These are phyloP conservation scores for Hypsibius dujardini DNA, from an alignment of 1,140 invertebrate species.

Conservation along the genomic window DNA sequence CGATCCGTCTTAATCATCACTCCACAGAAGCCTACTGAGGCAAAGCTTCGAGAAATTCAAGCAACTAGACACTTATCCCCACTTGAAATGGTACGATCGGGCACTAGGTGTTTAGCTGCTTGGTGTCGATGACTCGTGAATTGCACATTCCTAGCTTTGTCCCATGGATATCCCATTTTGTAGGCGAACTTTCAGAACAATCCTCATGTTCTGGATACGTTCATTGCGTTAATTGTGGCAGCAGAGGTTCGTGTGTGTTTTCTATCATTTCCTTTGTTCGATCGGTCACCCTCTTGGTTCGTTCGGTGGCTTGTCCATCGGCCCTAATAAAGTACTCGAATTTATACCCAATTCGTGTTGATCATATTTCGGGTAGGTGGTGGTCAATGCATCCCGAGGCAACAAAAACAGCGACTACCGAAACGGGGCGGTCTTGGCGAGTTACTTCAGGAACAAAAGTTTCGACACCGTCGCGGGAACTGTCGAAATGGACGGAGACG, in stretches of 20 bases:
- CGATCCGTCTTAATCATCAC: neutral
- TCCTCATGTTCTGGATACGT: neutral
- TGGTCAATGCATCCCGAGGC: neutral
- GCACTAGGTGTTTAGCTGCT: neutral
- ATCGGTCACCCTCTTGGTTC: neutral
- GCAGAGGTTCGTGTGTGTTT: neutral
- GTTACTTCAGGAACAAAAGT: no score
- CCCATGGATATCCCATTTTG: neutral
- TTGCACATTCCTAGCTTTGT: neutral
- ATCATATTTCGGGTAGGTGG: neutral
- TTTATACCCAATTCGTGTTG: neutral
- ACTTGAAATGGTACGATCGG: neutral
- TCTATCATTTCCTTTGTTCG: neutral
- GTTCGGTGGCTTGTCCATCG: neutral
- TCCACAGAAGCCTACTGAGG: neutral
- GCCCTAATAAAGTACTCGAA: neutral
- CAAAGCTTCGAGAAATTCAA: neutral
- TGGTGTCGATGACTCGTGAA: neutral
- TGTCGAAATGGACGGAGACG: neutral
- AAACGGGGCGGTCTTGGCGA: no score
- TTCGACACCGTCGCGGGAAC: neutral
- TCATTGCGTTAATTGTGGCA: neutral
- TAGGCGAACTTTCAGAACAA: neutral
- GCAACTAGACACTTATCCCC: neutral
- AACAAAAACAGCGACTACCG: no score